phyloP scores from a whole-genome alignment of 2,888 invertebrate genomes.

The Eilema griseolum region DNA sequence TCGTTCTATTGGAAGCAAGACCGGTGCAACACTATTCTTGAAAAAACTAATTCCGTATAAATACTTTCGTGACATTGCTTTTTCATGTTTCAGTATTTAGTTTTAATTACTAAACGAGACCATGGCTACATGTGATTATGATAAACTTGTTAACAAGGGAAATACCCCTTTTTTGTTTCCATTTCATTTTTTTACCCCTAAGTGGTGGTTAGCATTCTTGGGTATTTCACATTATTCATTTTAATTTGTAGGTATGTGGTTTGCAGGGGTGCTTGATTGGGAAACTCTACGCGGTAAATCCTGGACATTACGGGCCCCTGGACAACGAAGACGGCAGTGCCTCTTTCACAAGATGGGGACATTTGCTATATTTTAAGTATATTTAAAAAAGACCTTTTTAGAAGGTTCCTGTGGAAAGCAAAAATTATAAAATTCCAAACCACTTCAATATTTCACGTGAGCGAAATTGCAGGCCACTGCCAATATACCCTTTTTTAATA shows the following conservation, averaged over 20 bases:
- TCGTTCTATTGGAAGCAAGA: constrained; percentile 44
- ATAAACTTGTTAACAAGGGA: neutral
- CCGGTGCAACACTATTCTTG: constrained; percentile 28
- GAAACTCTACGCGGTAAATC: no score
- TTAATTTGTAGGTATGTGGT: neutral
- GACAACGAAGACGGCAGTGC: no score
- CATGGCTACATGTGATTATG: neutral
- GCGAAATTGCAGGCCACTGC: no score
- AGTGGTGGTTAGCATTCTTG: neutral
- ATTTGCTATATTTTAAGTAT: no score
- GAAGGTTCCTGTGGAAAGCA: no score
- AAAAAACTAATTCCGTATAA: constrained; percentile 49
- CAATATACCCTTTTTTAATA: no score
- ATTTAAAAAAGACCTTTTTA: no score
- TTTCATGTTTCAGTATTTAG: constrained; percentile 36
- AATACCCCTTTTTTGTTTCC: neutral
- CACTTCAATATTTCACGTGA: no score
- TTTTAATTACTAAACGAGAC: constrained; percentile 42
- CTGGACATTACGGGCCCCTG: no score
- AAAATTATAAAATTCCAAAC: no score
- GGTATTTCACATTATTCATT: neutral
- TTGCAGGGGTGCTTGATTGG: no score
- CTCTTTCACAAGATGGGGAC: no score
- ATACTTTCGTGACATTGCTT: constrained; percentile 44
- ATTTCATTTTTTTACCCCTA: neutral